These are phyloP conservation scores for Temnothorax rugatulus DNA, from an alignment of 2,888 invertebrate genomes.

Conservation along the genomic window DNA sequence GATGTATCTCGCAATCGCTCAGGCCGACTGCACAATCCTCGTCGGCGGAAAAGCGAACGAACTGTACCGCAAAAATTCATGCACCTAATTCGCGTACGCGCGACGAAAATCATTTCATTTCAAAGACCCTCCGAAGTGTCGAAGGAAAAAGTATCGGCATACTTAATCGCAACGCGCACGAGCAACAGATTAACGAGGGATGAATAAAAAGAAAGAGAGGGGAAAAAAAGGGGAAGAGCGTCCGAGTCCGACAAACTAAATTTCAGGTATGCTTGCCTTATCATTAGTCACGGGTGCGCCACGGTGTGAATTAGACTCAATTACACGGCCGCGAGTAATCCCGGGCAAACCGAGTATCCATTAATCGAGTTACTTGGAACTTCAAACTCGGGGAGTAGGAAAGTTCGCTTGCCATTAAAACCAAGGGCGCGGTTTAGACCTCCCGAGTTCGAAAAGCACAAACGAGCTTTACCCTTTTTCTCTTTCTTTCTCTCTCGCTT, in stretches of 20 bases:
- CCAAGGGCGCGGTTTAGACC: conserved; percentile 74
- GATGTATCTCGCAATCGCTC: conserved; percentile 18
- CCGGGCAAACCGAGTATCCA: conserved; percentile 76
- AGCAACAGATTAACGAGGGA: conserved; percentile 49
- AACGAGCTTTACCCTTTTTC: conserved; percentile 38
- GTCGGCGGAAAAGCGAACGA: conserved; percentile 13
- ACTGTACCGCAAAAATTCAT: conserved; percentile 9
- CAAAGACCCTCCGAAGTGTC: conserved; percentile 12
- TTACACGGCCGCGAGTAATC: conserved; percentile 75
- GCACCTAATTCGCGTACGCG: neutral
- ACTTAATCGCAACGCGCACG: conserved; percentile 38
- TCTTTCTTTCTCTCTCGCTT: conserved; percentile 4
- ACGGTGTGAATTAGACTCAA: conserved; percentile 76
- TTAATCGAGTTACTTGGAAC: conserved; percentile 77
- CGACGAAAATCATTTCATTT: conserved; percentile 58
- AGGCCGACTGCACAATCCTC: conserved; percentile 5
- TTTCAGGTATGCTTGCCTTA: conserved; percentile 71
- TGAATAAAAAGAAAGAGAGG: neutral
- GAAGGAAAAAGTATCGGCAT: conserved; percentile 33
- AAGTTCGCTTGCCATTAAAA: conserved; percentile 75
- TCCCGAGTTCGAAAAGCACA: conserved; percentile 58
- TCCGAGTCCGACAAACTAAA: conserved; percentile 60
- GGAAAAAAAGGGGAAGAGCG: neutral
- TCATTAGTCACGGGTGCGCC: conserved; percentile 71
- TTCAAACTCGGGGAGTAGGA: conserved; percentile 72